Base-by-base conservation (phyloP, 2,888 invertebrate species). In the Elaeidobius kamerunicus region DNA sequence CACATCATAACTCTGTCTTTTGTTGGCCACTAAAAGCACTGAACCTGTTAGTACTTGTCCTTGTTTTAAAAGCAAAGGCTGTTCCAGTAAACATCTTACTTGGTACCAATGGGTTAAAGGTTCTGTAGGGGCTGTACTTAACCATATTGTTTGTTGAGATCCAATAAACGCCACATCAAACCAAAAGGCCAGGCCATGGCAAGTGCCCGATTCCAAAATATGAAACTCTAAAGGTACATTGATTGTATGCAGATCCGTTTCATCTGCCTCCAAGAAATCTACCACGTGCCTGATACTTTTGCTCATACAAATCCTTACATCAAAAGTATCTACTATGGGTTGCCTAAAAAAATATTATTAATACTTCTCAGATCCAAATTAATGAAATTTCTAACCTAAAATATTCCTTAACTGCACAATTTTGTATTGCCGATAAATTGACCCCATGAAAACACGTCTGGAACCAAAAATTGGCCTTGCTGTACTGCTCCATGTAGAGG, bases 401-500 rank as follows among this genome's bases (percentile, higher is more conserved):
- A 75, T 98, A 97, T 74, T 99, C 98, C 69, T 91, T 89, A 76
- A 96, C 88, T 2, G 98, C 98, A 63, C 92, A 91, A 59, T 88
- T 87, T 63, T 94, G 84, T 66, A 99, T 78, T 28, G 89, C 87
- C 64, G 93, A 90, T 56, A 99, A 77, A 75, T 99, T 95, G 11
- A 99, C 96, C 41, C 97, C 97, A 74, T 98, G 96, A 76, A 99
- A 99, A 73, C 92, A 91, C 27, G 91, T 90, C 73, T 97, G 97
- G 70, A 94, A 95, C 98, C 98, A 99, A 73, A 99, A 99, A 72
- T 97, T 97, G 0, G 97, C 95, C 76, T 99, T 99, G 67, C 94
- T 94, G 68, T 91, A 93, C 71, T 98, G 97, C 73, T 99, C 98
- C 85, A 95, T 93, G 71, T 91, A 99, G 30, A 99, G 80, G 19